Percentiles rank a stretch among this genome's conserved stretches.
These are phyloP conservation scores for Poeciliopsis paucimaculata DNA, from an alignment of 2,797 vertebrate species.

Conservation along the genomic window DNA sequence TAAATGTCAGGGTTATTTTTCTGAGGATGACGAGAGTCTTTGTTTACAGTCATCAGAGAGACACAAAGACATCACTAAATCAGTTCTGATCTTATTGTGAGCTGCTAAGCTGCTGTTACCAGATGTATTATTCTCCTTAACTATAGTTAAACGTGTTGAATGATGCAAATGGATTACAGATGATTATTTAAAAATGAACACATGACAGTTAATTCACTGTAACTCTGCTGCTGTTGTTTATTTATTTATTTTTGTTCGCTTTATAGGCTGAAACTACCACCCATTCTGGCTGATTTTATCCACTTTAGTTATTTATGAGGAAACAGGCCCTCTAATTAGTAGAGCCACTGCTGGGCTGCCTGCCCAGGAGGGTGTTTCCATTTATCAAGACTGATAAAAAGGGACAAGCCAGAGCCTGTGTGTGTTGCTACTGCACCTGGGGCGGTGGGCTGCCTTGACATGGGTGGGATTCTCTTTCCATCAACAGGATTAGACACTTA, in stretches of 20 bases:
- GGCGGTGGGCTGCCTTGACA: conserved; percentile 71
- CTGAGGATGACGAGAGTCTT: conserved; percentile 42
- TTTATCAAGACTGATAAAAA: conserved; percentile 72
- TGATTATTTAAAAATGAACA: conserved; percentile 12
- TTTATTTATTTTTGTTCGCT: conserved; percentile 32
- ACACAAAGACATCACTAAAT: conserved; percentile 51
- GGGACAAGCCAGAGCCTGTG: conserved; percentile 74
- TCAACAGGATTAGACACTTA: conserved; percentile 81
- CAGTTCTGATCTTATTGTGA: conserved; percentile 69
- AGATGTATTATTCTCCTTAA: conserved; percentile 58
- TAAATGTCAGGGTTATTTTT: conserved; percentile 26
- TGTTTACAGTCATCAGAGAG: conserved; percentile 77
- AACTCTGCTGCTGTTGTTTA: neutral
- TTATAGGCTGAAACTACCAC: conserved; percentile 46
- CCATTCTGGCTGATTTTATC: conserved; percentile 74
- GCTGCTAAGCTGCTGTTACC: conserved; percentile 60
- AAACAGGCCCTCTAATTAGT: conserved; percentile 78
- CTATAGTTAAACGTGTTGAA: conserved; percentile 45
- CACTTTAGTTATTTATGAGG: conserved; percentile 78
- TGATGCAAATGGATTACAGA: neutral
- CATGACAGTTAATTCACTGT: neutral
- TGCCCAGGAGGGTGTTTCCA: conserved; percentile 77
- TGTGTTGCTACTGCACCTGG: conserved; percentile 78
- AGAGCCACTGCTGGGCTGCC: conserved; percentile 69
- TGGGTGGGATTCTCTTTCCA: conserved; percentile 84